Evolutionary conservation across 2,113 vertebrate genomes (phyloP), one percentile per base, ranked within the genome.

Genomic region (Sphyrna mokarran): DNA sequence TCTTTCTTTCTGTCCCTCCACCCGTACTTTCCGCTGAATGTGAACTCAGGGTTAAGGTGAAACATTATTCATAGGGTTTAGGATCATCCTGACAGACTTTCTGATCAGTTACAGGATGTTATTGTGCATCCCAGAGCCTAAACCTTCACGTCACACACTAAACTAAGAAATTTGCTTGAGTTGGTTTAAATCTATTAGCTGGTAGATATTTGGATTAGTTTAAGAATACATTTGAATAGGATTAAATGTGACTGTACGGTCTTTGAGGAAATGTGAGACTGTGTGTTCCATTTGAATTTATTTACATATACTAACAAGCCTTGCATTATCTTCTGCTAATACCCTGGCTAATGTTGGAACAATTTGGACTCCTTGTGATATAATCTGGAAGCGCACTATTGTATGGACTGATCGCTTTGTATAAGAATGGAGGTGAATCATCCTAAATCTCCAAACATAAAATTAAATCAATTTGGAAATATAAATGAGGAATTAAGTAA

Each of bases 281-380:
- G n/a, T 83, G n/a, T 83, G 80, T 18, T 3, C 33, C 5, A 37
- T 40, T 20, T 83, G n/a, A 14, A n/a, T 80, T n/a, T 83, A 37
- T 83, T 72, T 72, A 72, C 26, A 72, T 72, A 72, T 72, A 72
- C 69, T 26, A 6, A 33, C 80, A 83, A 13, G 40, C 18, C 11
- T 83, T 83, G 37, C 78, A 83, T 83, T n/a, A n/a, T n/a, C 80
- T 83, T 40, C 80, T 83, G 80, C 37, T 83, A 83, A 83, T 83
- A 40, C n/a, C 37, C 80, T 83, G n/a, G 0, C 37, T 40, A 83
- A 40, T 83, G 80, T 40, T 83, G 3, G 37, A 37, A 20, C 80
- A 83, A 18, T 37, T 40, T 83, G 80, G 78, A 83, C 40, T 76
- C 26, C 26, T 33, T 76, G 26, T 76, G 70, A 76, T 76, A 29